These are phyloP conservation scores for Sphinx pinastri DNA, from an alignment of 2,888 invertebrate species.

Conservation along the genomic window DNA sequence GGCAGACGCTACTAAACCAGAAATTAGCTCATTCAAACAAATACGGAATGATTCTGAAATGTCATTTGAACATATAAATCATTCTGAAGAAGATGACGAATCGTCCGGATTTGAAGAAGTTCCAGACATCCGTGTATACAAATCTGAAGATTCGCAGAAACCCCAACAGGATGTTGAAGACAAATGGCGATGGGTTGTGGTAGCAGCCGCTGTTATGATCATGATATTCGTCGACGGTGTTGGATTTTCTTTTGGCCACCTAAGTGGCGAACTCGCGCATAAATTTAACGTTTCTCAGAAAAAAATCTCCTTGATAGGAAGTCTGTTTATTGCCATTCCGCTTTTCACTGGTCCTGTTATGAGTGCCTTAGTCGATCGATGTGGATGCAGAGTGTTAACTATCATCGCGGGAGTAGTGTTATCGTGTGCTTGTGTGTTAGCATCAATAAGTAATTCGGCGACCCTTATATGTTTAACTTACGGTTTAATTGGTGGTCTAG, in stretches of 20 bases:
- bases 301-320: constrained; percentile 94
- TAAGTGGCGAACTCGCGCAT: constrained; percentile 91
- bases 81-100: constrained; percentile 46
- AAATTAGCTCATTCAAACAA: not conserved
- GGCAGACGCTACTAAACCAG: not conserved
- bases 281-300: constrained; percentile 92
- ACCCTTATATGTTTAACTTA: constrained; percentile 92
- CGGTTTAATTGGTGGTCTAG: constrained; percentile 92
- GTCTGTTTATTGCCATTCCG: constrained; percentile 94
- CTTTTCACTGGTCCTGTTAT: constrained; percentile 92
- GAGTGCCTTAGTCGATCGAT: constrained; percentile 92
- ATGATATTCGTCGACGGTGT: constrained; percentile 96
- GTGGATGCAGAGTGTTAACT: constrained; percentile 90
- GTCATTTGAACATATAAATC: not conserved
- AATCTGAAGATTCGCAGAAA: constrained; percentile 65
- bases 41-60: not conserved
- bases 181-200: constrained; percentile 96
- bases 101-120: constrained; percentile 73
- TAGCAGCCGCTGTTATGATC: constrained; percentile 92
- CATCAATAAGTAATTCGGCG: constrained; percentile 87
- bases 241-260: constrained; percentile 95
- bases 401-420: constrained; percentile 89
- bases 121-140: constrained; percentile 71
- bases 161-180: constrained; percentile 89
- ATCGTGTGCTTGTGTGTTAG: constrained; percentile 89